Evolutionary conservation across 2,888 invertebrate species (phyloP), one percentile per base, ranked within the genome.

Genomic region (Xestia ashworthii): DNA sequence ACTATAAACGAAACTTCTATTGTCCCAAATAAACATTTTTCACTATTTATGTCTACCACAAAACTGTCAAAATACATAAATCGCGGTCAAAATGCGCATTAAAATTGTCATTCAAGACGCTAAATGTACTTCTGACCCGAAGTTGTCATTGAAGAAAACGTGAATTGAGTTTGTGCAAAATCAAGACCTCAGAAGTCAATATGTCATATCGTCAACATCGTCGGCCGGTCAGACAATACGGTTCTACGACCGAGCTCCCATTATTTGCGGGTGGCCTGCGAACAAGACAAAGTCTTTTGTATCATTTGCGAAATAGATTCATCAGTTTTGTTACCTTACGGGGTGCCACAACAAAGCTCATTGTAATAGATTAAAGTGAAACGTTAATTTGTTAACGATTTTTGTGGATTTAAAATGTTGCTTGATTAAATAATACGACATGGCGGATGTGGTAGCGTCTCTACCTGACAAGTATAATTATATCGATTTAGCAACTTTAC

Each of bases 221-320:
- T 76, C 75, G 81, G 84, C 71, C 78, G 82, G 89, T 89, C 90
- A 90, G 83, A 93, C 93, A 94, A 93, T 93, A 88, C 89, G 84
- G 90, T 91, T 91, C 86, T 89, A 85, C 83, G 80, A 86, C 86
- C 78, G 83, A 79, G 79, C 85, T 88, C 81, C 91, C 89, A 93
- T 94, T 94, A 93, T 93, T 94, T 92, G 93, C 92, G 95, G 95
- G 96, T 96, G 96, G 95, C 92, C 95, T 86, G 84, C 84, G 87
- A 88, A 87, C 88, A 89, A 90, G 88, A 89, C 89, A 86, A 85
- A 81, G 82, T 87, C 89, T 91, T 91, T 93, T 94, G 92, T 93
- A 90, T 74, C 83, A 84, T 89, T 89, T 88, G 86, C 89, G 86
- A 93, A 93, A 95, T 94, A 91, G 92, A 93, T 93, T 94, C 92